Evolutionary conservation across 2,888 invertebrate species (phyloP).

Genomic region (Drosophila mercatorum): DNA sequence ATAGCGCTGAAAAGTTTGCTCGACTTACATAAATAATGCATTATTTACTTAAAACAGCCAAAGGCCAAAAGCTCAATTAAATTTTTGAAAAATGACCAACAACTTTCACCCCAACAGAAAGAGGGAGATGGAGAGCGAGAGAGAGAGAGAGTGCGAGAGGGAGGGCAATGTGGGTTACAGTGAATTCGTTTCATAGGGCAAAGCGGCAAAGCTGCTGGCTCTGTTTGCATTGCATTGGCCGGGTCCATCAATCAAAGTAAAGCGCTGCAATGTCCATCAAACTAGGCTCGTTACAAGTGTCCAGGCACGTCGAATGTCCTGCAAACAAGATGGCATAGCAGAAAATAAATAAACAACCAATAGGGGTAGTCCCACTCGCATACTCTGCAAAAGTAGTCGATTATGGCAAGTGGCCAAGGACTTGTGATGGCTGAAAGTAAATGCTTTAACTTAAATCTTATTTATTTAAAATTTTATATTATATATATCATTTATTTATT

Average conservation of each 20-base stretch:
- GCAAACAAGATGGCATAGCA: conserved; percentile 21
- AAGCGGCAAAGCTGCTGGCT: conserved; percentile 2
- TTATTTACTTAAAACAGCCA: conserved; percentile 66
- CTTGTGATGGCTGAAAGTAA: no score
- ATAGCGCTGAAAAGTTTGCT: conserved; percentile 27
- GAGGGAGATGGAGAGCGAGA: not conserved
- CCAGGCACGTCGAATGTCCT: conserved; percentile 37
- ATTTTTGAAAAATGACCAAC: conserved; percentile 69
- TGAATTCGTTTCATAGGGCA: not conserved
- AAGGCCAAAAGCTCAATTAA: conserved; percentile 71
- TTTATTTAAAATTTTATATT: no score
- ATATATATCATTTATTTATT: no score
- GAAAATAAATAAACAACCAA: not conserved
- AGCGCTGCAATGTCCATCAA: conserved; percentile 45
- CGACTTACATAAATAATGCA: conserved; percentile 71
- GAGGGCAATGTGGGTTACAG: not conserved
- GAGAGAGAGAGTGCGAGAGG: not conserved
- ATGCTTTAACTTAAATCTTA: no score
- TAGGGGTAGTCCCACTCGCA: not conserved
- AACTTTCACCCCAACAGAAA: conserved; percentile 6
- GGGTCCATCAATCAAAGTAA: conserved; percentile 66
- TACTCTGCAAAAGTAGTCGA: conserved; percentile 5
- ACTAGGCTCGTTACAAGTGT: conserved; percentile 52
- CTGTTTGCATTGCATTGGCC: conserved; percentile 47
- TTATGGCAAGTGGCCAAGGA: not conserved